Evolutionary conservation across 2,113 vertebrate species (phyloP).

Genomic region (Puma concolor): DNA sequence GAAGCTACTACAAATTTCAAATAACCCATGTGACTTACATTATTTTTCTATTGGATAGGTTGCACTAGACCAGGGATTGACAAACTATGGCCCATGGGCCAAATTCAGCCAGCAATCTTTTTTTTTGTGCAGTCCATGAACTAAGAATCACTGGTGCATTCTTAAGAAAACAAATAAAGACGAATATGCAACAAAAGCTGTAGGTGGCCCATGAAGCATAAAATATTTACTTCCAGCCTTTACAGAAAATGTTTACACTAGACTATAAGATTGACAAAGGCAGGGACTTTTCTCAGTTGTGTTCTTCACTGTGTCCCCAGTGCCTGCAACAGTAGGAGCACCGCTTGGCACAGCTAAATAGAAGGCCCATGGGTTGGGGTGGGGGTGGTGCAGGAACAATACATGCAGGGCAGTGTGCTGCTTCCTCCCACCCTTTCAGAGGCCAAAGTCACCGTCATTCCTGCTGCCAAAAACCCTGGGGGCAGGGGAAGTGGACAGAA

Average conservation of each 20-base stretch:
- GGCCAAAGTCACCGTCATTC: not conserved
- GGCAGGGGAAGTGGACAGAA: not conserved
- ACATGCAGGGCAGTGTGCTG: accelerated
- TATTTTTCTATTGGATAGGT: not conserved
- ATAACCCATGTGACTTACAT: not conserved
- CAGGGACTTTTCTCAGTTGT: not conserved
- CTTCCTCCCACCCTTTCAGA: not conserved
- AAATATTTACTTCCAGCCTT: not conserved
- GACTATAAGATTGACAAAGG: not conserved
- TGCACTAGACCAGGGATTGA: no score
- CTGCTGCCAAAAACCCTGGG: not conserved
- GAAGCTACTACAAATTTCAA: not conserved
- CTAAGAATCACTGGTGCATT: not conserved
- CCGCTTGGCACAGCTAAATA: not conserved
- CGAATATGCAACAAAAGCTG: not conserved
- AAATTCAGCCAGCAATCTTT: not conserved
- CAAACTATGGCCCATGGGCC: not conserved
- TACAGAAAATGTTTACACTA: not conserved
- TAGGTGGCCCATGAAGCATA: not conserved
- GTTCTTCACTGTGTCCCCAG: not conserved
- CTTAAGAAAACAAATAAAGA: slow-evolving; percentile 33
- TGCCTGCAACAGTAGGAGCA: not conserved
- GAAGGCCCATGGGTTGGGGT: accelerated
- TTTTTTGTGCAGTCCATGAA: not conserved
- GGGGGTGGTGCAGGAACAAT: not conserved